Conservation (phyloP, 2,888 invertebrate genomes). For the Paralinhomoeus sp. region DNA sequence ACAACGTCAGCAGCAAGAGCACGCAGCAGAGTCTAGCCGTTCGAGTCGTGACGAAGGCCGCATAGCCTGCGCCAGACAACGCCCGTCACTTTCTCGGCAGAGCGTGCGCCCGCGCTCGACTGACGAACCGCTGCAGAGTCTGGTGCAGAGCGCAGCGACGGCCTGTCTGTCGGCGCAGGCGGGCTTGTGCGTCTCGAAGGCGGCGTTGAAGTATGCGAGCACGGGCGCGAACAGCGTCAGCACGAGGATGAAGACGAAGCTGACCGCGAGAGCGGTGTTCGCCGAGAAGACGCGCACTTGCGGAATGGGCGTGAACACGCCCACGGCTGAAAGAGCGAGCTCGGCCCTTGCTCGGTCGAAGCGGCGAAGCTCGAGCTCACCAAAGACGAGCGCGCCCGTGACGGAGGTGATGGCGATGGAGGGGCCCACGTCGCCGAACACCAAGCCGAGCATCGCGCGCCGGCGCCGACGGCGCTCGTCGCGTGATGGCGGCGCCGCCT, state of each 20-base stretch:
- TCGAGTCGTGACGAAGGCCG: no score
- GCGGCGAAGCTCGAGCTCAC: constrained; percentile 9
- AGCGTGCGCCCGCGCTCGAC: no score
- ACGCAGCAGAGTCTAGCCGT: no score
- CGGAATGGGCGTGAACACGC: not conserved
- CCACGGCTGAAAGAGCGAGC: not conserved
- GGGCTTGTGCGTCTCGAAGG: no score
- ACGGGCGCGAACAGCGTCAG: no score
- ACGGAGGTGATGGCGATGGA: constrained; percentile 22
- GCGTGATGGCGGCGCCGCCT: not conserved
- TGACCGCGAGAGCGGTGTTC: not conserved
- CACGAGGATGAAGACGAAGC: not conserved
- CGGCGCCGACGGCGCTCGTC: not conserved
- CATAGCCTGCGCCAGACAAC: no score
- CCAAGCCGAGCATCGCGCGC: not conserved
- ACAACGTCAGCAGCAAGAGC: no score
- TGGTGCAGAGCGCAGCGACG: no score
- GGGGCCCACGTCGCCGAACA: constrained; percentile 6
- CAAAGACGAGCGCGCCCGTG: constrained; percentile 23
- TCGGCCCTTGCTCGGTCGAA: not conserved
- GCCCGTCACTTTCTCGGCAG: no score
- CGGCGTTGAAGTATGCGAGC: no score
- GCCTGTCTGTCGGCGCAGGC: no score
- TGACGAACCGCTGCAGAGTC: no score
- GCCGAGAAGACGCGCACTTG: not conserved